Percentiles rank a stretch among this genome's conserved stretches.
These are phyloP conservation scores for Amia ocellicauda DNA, from an alignment of 2,113 vertebrate genomes.

Conservation along the genomic window DNA sequence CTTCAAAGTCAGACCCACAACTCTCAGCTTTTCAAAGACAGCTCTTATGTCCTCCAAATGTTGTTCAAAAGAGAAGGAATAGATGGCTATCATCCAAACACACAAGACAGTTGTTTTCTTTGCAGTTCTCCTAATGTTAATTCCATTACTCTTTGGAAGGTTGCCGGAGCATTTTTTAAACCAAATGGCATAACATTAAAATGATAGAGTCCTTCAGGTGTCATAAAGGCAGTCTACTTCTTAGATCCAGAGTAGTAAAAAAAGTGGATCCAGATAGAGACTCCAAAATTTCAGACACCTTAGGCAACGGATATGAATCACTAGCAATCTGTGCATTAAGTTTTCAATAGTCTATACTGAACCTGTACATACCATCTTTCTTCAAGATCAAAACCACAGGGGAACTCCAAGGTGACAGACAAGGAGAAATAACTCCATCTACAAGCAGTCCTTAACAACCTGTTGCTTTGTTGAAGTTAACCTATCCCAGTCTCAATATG, in stretches of 20 bases:
- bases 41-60: neutral
- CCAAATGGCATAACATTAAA: neutral
- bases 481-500: neutral
- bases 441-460: neutral
- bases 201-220: neutral
- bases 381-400: neutral
- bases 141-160: conserved; percentile 1
- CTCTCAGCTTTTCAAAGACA: neutral
- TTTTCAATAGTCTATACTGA: no score
- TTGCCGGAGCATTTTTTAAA: neutral
- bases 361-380: no score
- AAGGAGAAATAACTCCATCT: neutral
- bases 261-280: neutral
- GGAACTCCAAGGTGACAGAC: neutral
- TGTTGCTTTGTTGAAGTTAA: neutral
- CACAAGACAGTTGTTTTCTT: neutral
- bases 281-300: neutral
- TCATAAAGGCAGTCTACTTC: neutral
- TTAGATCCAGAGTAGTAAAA: neutral
- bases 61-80: neutral
- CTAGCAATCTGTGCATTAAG: neutral
- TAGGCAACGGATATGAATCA: no score
- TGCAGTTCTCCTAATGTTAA: neutral
- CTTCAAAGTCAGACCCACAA: neutral
- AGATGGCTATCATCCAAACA: neutral